Evolutionary conservation across 1,140 invertebrate species (phyloP).

Genomic region (Tetragnatha versicolor): DNA sequence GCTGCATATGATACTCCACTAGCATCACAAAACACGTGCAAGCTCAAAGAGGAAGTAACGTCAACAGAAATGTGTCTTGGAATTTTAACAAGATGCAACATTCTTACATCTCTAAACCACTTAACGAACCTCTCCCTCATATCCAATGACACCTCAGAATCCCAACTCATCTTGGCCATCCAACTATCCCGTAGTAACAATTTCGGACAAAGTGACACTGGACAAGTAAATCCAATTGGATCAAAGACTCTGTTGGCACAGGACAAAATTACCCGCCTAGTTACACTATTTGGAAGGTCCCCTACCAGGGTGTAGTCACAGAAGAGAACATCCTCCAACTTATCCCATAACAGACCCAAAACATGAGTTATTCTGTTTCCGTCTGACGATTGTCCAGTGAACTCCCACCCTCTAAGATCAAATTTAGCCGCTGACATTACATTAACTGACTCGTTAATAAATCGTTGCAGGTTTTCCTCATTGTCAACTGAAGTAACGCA

Average conservation of each 20-base stretch:
- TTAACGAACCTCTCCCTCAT: background rate
- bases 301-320: background rate
- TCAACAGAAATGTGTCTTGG: background rate
- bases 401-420: background rate
- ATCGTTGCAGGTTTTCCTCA: background rate
- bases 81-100: background rate
- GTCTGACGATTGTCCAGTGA: background rate
- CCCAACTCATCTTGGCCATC: background rate
- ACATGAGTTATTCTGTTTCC: background rate
- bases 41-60: background rate
- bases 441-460: background rate
- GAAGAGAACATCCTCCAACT: background rate
- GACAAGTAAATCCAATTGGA: background rate
- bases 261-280: background rate
- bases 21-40: constrained; percentile 11
- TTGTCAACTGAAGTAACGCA: background rate
- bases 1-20: background rate
- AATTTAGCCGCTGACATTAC: background rate
- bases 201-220: background rate
- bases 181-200: background rate
- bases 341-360: background rate
- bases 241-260: background rate
- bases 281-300: background rate
- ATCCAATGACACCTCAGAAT: background rate
- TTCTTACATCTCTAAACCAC: background rate